Evolutionary conservation across 2,113 vertebrate genomes (phyloP).

Genomic region (Lonchura striata): DNA sequence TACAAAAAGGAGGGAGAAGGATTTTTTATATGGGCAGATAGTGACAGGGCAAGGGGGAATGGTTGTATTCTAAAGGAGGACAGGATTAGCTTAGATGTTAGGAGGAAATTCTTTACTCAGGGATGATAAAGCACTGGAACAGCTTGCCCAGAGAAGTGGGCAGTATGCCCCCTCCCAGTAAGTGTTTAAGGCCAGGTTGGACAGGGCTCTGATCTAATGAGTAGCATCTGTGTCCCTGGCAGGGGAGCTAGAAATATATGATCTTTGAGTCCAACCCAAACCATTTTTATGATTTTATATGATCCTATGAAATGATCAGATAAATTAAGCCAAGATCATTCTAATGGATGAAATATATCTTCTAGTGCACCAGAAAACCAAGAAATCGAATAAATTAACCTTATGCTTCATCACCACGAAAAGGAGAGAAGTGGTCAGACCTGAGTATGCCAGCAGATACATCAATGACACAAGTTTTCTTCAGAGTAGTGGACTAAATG

Average conservation of each 20-base stretch:
- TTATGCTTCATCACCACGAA: neutral
- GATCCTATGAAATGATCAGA: neutral
- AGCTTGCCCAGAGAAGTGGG: neutral
- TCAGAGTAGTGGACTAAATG: neutral
- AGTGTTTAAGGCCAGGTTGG: neutral
- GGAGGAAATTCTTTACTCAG: neutral
- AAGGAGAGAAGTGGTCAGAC: neutral
- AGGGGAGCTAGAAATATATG: neutral
- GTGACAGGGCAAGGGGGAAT: neutral
- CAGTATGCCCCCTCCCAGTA: neutral
- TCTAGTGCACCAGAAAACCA: neutral
- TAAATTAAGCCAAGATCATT: neutral
- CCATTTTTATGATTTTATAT: neutral
- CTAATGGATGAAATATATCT: neutral
- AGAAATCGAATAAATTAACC: neutral
- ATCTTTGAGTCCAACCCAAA: neutral
- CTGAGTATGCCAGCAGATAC: neutral
- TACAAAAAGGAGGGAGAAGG: neutral
- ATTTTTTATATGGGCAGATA: neutral
- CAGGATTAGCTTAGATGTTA: neutral
- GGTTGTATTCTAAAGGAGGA: neutral
- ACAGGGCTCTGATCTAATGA: neutral
- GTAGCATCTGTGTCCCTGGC: neutral
- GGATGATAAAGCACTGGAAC: neutral
- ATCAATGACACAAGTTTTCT: neutral